Evolutionary conservation across 2,113 vertebrate genomes (phyloP), one percentile per base, ranked within the genome.

Genomic region (Aegithalos caudatus): DNA sequence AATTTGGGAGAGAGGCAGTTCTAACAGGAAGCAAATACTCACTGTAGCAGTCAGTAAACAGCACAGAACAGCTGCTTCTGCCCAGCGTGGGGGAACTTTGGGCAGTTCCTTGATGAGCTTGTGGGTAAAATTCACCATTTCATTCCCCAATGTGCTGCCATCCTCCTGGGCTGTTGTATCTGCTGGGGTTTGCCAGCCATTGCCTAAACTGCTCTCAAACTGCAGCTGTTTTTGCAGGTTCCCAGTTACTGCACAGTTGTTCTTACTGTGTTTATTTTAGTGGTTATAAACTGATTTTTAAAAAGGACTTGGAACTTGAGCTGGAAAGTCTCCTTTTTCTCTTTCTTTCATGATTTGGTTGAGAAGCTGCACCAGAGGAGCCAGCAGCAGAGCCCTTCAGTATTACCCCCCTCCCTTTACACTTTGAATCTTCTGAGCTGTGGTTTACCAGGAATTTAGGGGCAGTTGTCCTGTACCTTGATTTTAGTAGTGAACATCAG

Each of bases 221-320:
- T 92, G 78, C 93, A 95, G 91, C 89, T 95, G 94, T 29, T 96
- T 92, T 48, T 96, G 95, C 89, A 97, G 95, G 96, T 95, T 95
- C 94, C 84, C 70, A 64, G 47, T 92, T 92, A 89, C 78, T 89
- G 94, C 89, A 91, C 70, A 80, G 90, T 97, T 95, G 93, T 95
- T 95, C 91, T 95, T 90, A 85, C 78, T 80, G 70, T 92, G 91
- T 94, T 95, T 95, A 87, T 94, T 96, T 94, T 95, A 94, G 89
- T 94, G 89, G 89, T 91, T 94, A 92, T 95, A 95, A 94, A 94
- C 94, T 58, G 95, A 91, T 95, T 96, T 96, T 93, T 96, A 79
- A 92, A 65, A 95, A 91, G 74, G 87, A 92, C 50, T 83, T 94
- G 85, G 93, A 95, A 92, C 62, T 83, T 77, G 87, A 95, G 78